A percentile compares a stretch with the other conserved stretches of the same genome.
These are phyloP conservation scores for Neodiprion virginianus DNA, from an alignment of 1,140 invertebrate genomes.

Conservation along the genomic window DNA sequence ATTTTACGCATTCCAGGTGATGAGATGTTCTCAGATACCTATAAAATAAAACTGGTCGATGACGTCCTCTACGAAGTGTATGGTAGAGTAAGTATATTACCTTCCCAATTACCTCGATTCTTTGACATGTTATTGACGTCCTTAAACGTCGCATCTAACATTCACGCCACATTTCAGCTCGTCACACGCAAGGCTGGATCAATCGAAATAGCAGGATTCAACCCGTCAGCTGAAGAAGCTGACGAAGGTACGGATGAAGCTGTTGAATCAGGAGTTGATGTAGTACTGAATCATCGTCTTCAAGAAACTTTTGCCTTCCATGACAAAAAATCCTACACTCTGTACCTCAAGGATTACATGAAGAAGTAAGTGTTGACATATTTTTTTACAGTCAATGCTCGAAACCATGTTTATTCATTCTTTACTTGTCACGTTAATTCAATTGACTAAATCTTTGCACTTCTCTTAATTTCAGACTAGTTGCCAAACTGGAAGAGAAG, in stretches of 20 bases:
- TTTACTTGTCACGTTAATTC: constrained; percentile 30
- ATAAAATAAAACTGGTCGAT: constrained; percentile 92
- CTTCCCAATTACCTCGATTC: neutral
- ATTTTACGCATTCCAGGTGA: constrained; percentile 73
- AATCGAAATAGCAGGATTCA: constrained; percentile 83
- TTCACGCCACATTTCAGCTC: constrained; percentile 59
- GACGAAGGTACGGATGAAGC: constrained; percentile 83
- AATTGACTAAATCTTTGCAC: constrained; percentile 26
- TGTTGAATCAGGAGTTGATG: constrained; percentile 85
- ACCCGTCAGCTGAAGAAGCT: constrained; percentile 91
- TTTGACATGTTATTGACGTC: constrained; percentile 15
- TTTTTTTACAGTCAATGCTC: constrained; percentile 19
- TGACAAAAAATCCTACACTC: constrained; percentile 90
- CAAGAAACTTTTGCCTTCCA: constrained; percentile 84
- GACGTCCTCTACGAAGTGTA: constrained; percentile 95
- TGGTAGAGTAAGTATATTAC: constrained; percentile 71
- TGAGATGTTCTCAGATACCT: constrained; percentile 98
- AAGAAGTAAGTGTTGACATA: constrained; percentile 76
- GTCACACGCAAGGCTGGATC: constrained; percentile 80
- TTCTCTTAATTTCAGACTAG: constrained; percentile 65
- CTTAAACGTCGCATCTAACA: neutral
- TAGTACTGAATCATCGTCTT: constrained; percentile 92
- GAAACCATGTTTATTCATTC: neutral
- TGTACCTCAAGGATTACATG: constrained; percentile 96
- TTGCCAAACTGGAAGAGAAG: constrained; percentile 81